Conservation (phyloP, 2,113 vertebrate genomes). For the Takifugu flavidus region DNA sequence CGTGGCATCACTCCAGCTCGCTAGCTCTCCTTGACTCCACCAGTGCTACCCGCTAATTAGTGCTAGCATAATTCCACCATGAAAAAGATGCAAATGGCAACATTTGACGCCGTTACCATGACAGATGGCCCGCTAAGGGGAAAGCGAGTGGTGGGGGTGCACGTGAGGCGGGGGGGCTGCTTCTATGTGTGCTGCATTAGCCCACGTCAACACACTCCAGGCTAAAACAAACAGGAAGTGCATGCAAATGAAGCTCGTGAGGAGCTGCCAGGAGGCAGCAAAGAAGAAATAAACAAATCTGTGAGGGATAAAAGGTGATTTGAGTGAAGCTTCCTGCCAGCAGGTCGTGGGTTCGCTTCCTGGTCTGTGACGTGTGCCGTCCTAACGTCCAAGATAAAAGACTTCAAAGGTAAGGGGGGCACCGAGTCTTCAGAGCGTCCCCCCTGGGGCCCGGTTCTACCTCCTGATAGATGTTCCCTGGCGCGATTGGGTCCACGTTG, state of each 20-base stretch:
- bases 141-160: conserved; percentile 37
- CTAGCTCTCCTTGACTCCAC: conserved; percentile 50
- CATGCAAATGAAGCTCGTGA: conserved; percentile 63
- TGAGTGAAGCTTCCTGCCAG: too few species aligned
- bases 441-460: conserved; percentile 31
- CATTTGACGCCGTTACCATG: conserved; percentile 61
- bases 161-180: conserved; percentile 9
- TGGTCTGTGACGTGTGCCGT: too few species aligned
- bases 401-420: conserved; percentile 16
- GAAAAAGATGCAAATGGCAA: conserved; percentile 42
- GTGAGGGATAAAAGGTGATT: too few species aligned
- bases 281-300: conserved; percentile 16
- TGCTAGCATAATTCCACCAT: conserved; percentile 46
- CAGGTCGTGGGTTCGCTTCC: too few species aligned
- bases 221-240: conserved; percentile 62
- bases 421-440: conserved; percentile 13
- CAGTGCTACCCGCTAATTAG: conserved; percentile 62
- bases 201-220: conserved; percentile 49
- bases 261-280: conserved; percentile 38
- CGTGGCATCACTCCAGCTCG: conserved; percentile 32
- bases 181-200: conserved; percentile 44
- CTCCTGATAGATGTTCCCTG: conserved; percentile 45
- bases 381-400: conserved; percentile 40
- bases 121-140: conserved; percentile 58
- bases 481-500: conserved; percentile 42